phyloP scores from a whole-genome alignment of 2,797 vertebrate species.

The Malacoraja senta region DNA sequence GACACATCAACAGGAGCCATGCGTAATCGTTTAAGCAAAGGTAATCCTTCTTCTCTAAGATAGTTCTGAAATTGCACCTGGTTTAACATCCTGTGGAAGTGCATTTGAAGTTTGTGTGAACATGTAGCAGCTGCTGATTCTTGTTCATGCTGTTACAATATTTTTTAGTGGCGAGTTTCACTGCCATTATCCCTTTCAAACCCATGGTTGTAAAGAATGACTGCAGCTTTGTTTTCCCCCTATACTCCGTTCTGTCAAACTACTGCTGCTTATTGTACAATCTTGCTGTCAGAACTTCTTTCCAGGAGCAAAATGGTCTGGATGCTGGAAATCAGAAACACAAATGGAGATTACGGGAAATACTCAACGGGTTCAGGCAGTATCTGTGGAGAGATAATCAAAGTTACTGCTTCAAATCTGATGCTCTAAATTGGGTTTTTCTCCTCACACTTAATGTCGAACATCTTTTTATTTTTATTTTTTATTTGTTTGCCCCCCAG shows the following conservation, averaged over 20 bases:
- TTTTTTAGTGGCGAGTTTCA: background rate
- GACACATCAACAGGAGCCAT: background rate
- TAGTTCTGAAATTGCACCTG: background rate
- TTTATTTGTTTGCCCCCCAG: too few relatives aligned
- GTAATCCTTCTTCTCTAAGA: background rate
- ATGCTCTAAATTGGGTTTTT: too few relatives aligned
- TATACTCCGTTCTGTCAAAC: background rate
- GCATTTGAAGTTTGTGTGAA: background rate
- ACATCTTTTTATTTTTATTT: too few relatives aligned
- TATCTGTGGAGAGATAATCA: too few relatives aligned
- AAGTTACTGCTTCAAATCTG: too few relatives aligned
- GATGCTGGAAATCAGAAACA: too few relatives aligned
- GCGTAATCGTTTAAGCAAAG: background rate
- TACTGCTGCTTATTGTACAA: background rate
- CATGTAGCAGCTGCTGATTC: background rate
- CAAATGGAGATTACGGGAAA: too few relatives aligned
- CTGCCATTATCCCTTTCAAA: constrained; percentile 11
- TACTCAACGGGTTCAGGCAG: too few relatives aligned
- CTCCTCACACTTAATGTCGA: too few relatives aligned
- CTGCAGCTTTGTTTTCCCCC: background rate
- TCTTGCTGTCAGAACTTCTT: background rate
- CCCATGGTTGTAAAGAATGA: background rate
- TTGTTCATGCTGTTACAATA: background rate
- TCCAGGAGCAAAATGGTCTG: too few relatives aligned
- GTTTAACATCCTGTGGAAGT: background rate